Conservation (phyloP, 92 coral and sea anemone genomes). For the Zoanthus sansibaricus region DNA sequence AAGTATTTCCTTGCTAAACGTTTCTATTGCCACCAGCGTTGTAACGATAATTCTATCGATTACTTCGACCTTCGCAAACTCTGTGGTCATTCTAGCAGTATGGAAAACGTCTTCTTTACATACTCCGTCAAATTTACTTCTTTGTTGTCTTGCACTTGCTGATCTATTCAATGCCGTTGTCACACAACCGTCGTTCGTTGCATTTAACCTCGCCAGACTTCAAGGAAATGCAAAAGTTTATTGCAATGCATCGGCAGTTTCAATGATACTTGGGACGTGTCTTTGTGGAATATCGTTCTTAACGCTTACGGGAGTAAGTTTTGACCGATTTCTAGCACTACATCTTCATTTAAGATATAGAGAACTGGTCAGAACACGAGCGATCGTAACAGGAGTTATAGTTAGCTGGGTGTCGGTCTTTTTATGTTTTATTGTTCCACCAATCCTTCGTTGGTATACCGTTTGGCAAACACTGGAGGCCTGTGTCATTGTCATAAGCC, state of each 20-base stretch:
- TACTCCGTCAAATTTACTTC: slow-evolving; percentile 18
- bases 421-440: slow-evolving; percentile 22
- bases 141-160: slow-evolving; percentile 28
- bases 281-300: slow-evolving; percentile 32
- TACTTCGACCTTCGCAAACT: neutral
- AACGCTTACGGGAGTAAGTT: slow-evolving; percentile 12
- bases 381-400: neutral
- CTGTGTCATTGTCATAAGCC: neutral
- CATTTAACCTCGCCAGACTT: slow-evolving; percentile 12
- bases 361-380: neutral
- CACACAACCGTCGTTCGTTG: slow-evolving; percentile 20
- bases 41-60: neutral
- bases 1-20: slow-evolving; percentile 9
- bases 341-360: slow-evolving; percentile 25
- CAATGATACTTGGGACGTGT: slow-evolving; percentile 12
- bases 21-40: slow-evolving; percentile 18
- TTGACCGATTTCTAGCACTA: slow-evolving; percentile 28
- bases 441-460: slow-evolving; percentile 24
- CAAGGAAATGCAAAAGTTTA: slow-evolving; percentile 18
- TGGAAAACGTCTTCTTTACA: neutral
- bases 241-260: slow-evolving; percentile 25
- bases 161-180: slow-evolving; percentile 18
- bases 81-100: slow-evolving; percentile 11
- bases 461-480: slow-evolving; percentile 14
- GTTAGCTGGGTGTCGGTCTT: neutral